These are phyloP conservation scores for Cheirogaleus major DNA, from an alignment of 2,797 vertebrate species.

Conservation along the genomic window DNA sequence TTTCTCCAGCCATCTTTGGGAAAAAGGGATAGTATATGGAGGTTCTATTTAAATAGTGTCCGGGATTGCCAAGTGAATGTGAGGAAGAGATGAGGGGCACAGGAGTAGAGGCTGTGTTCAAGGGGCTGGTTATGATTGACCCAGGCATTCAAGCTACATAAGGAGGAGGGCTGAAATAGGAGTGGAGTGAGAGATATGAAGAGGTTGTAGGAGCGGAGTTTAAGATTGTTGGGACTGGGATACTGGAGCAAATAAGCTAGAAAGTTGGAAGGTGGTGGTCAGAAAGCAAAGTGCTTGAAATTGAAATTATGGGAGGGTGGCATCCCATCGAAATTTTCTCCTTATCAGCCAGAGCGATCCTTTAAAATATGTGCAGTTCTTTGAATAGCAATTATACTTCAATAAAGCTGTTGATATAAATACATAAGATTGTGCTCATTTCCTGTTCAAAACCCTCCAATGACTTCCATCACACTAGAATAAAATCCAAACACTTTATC, in stretches of 20 bases:
- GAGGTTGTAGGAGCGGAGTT: neutral
- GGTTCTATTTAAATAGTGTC: neutral
- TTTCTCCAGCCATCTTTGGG: neutral
- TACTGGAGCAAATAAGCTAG: neutral
- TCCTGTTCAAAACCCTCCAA: neutral
- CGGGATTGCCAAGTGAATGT: neutral
- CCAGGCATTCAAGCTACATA: neutral
- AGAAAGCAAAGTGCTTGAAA: neutral
- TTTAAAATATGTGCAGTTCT: neutral
- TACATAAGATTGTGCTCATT: neutral
- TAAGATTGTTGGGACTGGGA: neutral
- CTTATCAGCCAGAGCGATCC: neutral
- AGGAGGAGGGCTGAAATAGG: neutral
- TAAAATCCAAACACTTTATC: neutral
- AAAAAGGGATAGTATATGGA: neutral
- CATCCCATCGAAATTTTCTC: neutral
- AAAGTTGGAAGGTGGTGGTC: neutral
- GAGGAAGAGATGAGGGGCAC: neutral
- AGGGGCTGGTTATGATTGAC: neutral
- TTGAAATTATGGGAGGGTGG: neutral
- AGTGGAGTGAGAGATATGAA: neutral
- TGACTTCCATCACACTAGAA: neutral
- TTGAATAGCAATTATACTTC: neutral
- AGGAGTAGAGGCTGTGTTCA: neutral
- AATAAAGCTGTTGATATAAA: neutral